Conservation (phyloP, 2,888 invertebrate genomes). For the Hipparchia sbordonii region DNA sequence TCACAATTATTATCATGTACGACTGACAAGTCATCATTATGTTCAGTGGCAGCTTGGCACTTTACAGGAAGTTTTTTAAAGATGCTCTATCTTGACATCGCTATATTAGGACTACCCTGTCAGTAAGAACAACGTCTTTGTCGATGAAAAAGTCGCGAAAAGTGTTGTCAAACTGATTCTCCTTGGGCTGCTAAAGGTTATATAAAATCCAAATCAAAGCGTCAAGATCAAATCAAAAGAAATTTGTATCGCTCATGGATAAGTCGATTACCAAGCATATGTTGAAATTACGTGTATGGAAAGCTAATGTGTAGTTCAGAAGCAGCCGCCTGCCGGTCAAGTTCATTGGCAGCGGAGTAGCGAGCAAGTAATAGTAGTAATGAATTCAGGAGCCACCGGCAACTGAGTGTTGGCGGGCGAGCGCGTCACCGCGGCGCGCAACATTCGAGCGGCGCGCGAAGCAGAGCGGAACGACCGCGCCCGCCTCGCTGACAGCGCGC, state of each 20-base stretch:
- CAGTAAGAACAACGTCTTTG: no score
- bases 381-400: neutral
- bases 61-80: neutral
- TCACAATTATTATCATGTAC: neutral
- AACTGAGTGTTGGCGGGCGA: neutral
- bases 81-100: neutral
- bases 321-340: neutral
- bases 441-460: slow-evolving; percentile 32
- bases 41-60: neutral
- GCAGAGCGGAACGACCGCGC: slow-evolving; percentile 43
- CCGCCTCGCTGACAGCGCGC: slow-evolving; percentile 17
- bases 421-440: slow-evolving; percentile 2
- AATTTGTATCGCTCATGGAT: no score
- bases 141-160: no score
- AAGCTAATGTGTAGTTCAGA: neutral
- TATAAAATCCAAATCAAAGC: no score
- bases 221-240: no score
- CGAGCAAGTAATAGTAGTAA: neutral
- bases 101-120: neutral
- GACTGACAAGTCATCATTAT: neutral
- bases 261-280: no score
- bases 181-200: no score
- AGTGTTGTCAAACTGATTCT: no score
- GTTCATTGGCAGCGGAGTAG: slow-evolving; percentile 8
- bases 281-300: no score